Evolutionary conservation across 2,888 invertebrate genomes (phyloP).

Genomic region (Cryptocheilus praepositus): DNA sequence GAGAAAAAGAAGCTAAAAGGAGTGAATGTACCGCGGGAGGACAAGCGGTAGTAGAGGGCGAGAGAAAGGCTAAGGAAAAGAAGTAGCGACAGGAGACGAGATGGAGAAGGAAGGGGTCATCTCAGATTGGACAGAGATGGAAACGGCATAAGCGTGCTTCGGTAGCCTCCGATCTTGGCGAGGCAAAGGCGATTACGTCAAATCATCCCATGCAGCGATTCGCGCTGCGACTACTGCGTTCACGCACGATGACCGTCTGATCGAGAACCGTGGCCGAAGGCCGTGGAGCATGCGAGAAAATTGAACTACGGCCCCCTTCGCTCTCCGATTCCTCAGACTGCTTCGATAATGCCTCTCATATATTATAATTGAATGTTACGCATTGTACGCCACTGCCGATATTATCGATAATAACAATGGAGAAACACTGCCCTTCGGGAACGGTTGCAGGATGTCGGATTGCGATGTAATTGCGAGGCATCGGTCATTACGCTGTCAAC

Average conservation of each 20-base stretch:
- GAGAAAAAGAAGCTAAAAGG: slow-evolving; percentile 2
- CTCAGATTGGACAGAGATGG: neutral
- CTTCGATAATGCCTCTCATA: slow-evolving; percentile 1
- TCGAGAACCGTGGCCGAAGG: slow-evolving; percentile 13
- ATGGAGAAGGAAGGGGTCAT: neutral
- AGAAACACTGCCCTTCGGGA: too few species aligned
- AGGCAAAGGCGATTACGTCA: slow-evolving; percentile 38
- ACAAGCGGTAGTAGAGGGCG: too few species aligned
- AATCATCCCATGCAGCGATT: slow-evolving; percentile 38
- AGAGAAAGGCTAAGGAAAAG: neutral
- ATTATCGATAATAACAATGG: too few species aligned
- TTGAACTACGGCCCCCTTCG: slow-evolving; percentile 15
- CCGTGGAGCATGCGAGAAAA: slow-evolving; percentile 19
- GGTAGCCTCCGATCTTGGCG: slow-evolving; percentile 35
- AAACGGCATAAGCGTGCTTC: slow-evolving; percentile 42
- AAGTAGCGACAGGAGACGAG: neutral
- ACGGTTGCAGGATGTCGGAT: too few species aligned
- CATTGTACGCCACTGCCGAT: too few species aligned
- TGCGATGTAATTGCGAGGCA: too few species aligned
- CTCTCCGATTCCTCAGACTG: slow-evolving; percentile 12
- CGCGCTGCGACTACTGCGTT: slow-evolving; percentile 26
- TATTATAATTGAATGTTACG: too few species aligned
- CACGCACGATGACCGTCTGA: slow-evolving; percentile 18
- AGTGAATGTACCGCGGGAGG: neutral
- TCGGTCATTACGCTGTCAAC: too few species aligned